Evolutionary conservation across 2,888 invertebrate species (phyloP), one percentile per base, ranked within the genome.

Genomic region (Deilephila elpenor): DNA sequence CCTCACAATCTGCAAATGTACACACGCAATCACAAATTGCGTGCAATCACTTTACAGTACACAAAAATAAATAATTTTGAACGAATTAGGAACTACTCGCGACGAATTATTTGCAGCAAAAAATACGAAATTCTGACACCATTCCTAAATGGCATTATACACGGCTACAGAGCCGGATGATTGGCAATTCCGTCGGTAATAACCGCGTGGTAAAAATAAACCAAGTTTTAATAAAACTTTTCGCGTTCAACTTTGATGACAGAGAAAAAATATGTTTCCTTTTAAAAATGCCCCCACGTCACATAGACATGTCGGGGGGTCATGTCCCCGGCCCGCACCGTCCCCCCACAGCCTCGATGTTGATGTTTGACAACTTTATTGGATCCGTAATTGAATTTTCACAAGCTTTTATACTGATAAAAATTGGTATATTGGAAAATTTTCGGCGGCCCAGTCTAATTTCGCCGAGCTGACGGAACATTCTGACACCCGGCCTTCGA

Each of bases 321-420:
- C 64, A 5, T 20, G 70, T 20, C 19, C 73, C 72, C 72, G 74
- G 71, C 74, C 80, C 79, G 73, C 77, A 78, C 79, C 79, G 59
- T 77, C 78, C 77, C 78, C 76, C 78, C 19, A 75, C 76, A 78
- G 80, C 80, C 76, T 83, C 82, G 79, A 77, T 87, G 87, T 88
- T 89, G 89, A 89, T 89, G 86, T 90, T 90, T 91, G 90, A 91
- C 89, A 89, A 88, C 83, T 88, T 91, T 89, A 91, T 91, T 89
- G 90, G 88, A 84, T 83, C 87, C 83, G 87, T 91, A 91, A 90
- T 90, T 90, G 88, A 90, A 90, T 89, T 89, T 89, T 86, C 86
- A 85, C 83, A 86, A 86, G 88, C 87, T 86, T 88, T 87, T 86
- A 85, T 88, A 87, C 80, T 83, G 83, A 86, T 85, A 87, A 88